Evolutionary conservation across 2,888 invertebrate species (phyloP), one percentile per base, ranked within the genome.

Genomic region (Lasioglossum figueresi): DNA sequence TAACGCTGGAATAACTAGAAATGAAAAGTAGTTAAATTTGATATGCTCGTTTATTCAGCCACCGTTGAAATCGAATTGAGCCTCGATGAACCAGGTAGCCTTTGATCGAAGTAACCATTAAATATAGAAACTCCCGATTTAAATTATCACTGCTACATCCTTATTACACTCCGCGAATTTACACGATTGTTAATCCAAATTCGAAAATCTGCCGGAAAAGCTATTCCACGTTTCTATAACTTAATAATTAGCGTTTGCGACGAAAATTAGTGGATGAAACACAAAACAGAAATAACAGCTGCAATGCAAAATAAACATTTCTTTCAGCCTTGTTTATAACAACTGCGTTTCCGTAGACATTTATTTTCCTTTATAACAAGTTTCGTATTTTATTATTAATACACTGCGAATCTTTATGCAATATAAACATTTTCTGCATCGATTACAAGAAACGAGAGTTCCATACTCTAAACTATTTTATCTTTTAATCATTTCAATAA

Each of bases 1-100:
- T 56, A 74, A 73, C 48, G 43, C 59, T 52, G 63, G 40, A 48
- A 74, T 71, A 75, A 68, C 83, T 56, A 66, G 76, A 59, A 84
- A 86, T 84, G 84, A 78, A 84, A 81, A 81, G 84, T 79, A 76
- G 79, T 84, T 79, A 85, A 83, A 79, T 76, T 83, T 85, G 79
- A 83, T 31, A 27, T 8, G 63, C 14, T 72, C 52, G 31, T 66
- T 79, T 79, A 56, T 82, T 66, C 72, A 43, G 40, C 72, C 43
- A 14, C 48, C 14, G 16, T n/a, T 66, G 27, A 79, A 68, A 73
- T 79, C 82, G 34, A 37, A 48, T 63, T 59, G 27, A 2, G 16
- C 2, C 31, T 43, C 12, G 34, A 73, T 48, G 16, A 27, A 16
- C 40, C 19, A 8, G 52, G 10, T 12, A 31, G 27, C 34, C 31